These are phyloP conservation scores for Bombus fervidus DNA, from an alignment of 1,140 invertebrate genomes.

Conservation along the genomic window DNA sequence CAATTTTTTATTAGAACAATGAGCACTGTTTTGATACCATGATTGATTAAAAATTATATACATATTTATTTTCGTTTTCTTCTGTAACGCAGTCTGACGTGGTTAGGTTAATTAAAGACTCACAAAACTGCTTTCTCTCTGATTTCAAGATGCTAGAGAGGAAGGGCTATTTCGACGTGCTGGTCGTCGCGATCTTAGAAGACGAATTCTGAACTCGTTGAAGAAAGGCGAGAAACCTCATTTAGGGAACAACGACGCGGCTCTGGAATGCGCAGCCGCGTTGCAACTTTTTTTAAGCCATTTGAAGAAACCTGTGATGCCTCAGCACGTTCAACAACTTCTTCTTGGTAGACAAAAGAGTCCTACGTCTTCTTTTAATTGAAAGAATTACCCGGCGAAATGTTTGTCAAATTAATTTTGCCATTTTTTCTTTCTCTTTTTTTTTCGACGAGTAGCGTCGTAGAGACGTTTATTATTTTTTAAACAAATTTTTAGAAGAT, in stretches of 20 bases:
- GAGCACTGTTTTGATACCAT: too few relatives aligned
- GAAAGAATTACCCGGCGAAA: background rate
- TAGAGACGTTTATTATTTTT: too few relatives aligned
- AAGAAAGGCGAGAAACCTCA: constrained; percentile 69
- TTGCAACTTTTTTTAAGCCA: constrained; percentile 77
- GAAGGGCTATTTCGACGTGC: constrained; percentile 71
- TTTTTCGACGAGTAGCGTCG: too few relatives aligned
- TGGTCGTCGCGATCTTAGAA: constrained; percentile 63
- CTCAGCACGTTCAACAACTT: constrained; percentile 78
- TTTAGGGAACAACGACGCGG: constrained; percentile 59
- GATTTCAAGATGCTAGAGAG: constrained; percentile 68
- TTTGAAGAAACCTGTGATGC: constrained; percentile 79
- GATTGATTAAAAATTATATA: too few relatives aligned
- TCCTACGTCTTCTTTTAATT: background rate
- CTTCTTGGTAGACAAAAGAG: constrained; percentile 74
- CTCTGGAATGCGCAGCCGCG: constrained; percentile 76
- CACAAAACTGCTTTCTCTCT: background rate
- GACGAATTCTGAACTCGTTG: constrained; percentile 64
- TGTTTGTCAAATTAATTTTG: too few relatives aligned
- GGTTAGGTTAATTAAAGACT: background rate
- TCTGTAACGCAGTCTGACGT: background rate
- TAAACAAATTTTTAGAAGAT: too few relatives aligned
- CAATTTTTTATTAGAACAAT: too few relatives aligned
- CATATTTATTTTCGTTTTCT: background rate
- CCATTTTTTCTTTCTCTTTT: too few relatives aligned